Base-by-base conservation (phyloP, 2,888 invertebrate genomes). In the Chrysolina haemoptera region DNA sequence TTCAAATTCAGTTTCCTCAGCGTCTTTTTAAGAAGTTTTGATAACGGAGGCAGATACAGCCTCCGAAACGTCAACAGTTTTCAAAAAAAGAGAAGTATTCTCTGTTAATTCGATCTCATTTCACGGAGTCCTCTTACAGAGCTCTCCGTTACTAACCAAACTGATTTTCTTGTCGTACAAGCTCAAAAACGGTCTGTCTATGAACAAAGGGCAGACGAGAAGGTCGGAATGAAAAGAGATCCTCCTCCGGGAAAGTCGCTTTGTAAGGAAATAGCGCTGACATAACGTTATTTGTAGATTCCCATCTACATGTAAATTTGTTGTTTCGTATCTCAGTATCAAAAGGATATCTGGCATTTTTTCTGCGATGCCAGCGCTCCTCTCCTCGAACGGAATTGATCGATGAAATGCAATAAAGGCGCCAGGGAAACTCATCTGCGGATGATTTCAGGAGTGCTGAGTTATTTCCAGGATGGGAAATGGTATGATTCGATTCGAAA, bases 251-350 rank as follows among this genome's bases (percentile, higher is more conserved):
- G n/a, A 59, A n/a, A 27, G 59, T 27, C 35, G 59, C 53, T 53
- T 53, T 53, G 53, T 53, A 53, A 22, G 59, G 2, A 59, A 35
- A 59, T 59, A 14, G 59, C 9, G 22, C 35, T 22, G n/a, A 59
- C 22, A 59, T 35, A 35, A 59, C 22, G 12, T 35, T 59, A 59
- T 59, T 27, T 35, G 22, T 35, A 59, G 59, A 59, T 59, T 59
- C n/a, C 59, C 59, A 59, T 59, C 35, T 59, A 59, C 35, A 59
- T 59, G 59, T 59, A 59, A 59, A 59, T 59, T 14, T 27, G 22
- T 59, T 59, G 59, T 59, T 27, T 59, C 59, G 59, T n/a, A 59
- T 35, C n/a, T n/a, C n/a, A 8, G 59, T 59, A 10, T 59, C 59
- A 27, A 59, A 35, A 35, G 59, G n/a, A 59, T 14, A 35, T 59